Evolutionary conservation across 2,797 vertebrate species (phyloP), one percentile per base, ranked within the genome.

Genomic region (Alosa sapidissima): DNA sequence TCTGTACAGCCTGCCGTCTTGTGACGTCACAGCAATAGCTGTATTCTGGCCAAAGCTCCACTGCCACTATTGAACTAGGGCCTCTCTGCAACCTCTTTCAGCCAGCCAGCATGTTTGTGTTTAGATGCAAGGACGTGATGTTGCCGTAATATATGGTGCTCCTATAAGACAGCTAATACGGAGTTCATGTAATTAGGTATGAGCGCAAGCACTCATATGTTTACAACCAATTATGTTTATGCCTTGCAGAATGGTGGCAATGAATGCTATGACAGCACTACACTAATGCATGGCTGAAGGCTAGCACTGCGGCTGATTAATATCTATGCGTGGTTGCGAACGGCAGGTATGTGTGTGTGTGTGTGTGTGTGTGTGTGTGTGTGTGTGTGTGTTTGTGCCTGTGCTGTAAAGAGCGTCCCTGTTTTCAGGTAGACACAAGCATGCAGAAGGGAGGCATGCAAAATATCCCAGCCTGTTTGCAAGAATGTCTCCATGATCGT

Each of bases 331-430:
- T 19, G 16, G 6, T 14, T 58, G 68, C 14, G 6, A 41, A 45
- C 0, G 68, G 36, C n/a, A 28, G 24, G 28, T 72, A 11, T 47
- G 16, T 78, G 6, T 47, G 1, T 45, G 13, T 45, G 62, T 68
- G 62, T 68, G 62, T 68, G 62, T 68, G 62, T 33, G 24, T 68
- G 62, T 68, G 62, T 68, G 24, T 68, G 62, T 68, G 87, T 89
- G 87, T 81, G 87, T 90, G 89, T 89, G 81, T 89, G 89, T 88
- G 89, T 91, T 86, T 91, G 87, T 87, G 81, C 62, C 84, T 85
- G 85, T 41, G 28, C 54, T 52, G 55, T 14, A n/a, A 41, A 41
- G 28, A 82, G 81, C 41, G 16, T 19, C 11, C 36, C 28, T 81
- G 33, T 68, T 48, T 19, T 55, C 84, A 51, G 52, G 47, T 49